Base-by-base conservation (phyloP, 2,113 vertebrate species). In the Catharus bicknelli region DNA sequence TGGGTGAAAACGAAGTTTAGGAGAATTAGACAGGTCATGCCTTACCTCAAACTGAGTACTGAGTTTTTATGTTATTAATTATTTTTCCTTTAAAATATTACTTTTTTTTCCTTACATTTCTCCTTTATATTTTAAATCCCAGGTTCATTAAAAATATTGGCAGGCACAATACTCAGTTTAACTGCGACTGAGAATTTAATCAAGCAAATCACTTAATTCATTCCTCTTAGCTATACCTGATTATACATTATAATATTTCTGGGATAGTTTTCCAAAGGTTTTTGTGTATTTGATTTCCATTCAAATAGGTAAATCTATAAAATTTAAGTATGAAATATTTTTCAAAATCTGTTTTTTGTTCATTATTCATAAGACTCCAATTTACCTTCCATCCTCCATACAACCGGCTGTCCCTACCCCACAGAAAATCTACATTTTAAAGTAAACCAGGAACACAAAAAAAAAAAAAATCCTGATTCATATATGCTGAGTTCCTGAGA, bases 351-450 rank as follows among this genome's bases (percentile, higher is more conserved):
- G 3, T 12, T 64, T 2, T 62, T 62, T 72, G 2, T 42, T 93
- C 12, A 32, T 47, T 87, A 18, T 85, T 51, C 62, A 11, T 42
- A 69, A 38, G 30, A 72, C 27, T 55, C 10, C 14, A 66, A 13
- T 73, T 85, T 79, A 36, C 26, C 14, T 70, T 74, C 9, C 13
- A 48, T 59, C 5, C 26, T 22, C 5, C 17, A 38, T 32, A 23
- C 2, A 74, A 51, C 2, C 0, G 1, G 1, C 16, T 51, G 17
- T 40, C 26, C 17, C 11, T 57, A 1, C 1, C 16, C 8, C 26
- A 45, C 6, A 36, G 36, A 83, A 61, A 77, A 50, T 14, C 16
- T 66, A 17, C 4, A 18, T 21, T 26, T 18, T 63, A 68, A 58
- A n/a, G 1, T 10, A 63, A 79, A 34, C 1, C 5, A 68, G 30